These are phyloP conservation scores for Sciurus vulgaris DNA, from an alignment of 2,797 vertebrate species.

Conservation along the genomic window DNA sequence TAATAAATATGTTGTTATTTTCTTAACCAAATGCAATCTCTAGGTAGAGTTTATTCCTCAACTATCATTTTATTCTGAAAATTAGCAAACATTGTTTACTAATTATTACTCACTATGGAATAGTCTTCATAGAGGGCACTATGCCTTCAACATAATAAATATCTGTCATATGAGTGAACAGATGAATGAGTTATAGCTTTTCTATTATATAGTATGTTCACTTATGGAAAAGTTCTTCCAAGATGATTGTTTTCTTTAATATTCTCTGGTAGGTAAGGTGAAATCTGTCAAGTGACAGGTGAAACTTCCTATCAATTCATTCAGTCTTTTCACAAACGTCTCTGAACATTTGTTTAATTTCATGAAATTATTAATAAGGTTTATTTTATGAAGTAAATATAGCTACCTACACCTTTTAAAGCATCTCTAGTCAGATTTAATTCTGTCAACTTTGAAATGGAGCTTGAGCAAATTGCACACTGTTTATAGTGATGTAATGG, in stretches of 20 bases:
- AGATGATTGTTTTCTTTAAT: constrained; percentile 3
- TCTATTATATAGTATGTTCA: neutral
- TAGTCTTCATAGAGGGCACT: neutral
- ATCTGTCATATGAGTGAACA: neutral
- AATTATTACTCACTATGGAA: neutral
- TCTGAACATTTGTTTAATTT: constrained; percentile 40
- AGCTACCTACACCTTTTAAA: neutral
- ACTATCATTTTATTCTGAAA: neutral
- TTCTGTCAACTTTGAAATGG: constrained; percentile 30
- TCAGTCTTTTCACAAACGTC: neutral
- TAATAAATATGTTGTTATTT: constrained; percentile 27
- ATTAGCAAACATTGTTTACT: constrained; percentile 16
- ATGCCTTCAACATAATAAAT: neutral
- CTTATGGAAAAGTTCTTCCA: neutral
- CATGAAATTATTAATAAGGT: constrained; percentile 8
- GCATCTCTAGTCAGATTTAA: constrained; percentile 20
- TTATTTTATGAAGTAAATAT: neutral
- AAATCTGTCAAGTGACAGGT: neutral
- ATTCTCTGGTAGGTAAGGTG: neutral
- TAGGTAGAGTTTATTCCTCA: neutral
- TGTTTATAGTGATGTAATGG: neutral
- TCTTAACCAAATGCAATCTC: neutral
- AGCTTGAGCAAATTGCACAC: neutral
- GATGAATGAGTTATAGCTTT: constrained; percentile 20
- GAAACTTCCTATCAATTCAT: neutral